Evolutionary conservation across 2,888 invertebrate species (phyloP).

Genomic region (Diaprepes abbreviatus): DNA sequence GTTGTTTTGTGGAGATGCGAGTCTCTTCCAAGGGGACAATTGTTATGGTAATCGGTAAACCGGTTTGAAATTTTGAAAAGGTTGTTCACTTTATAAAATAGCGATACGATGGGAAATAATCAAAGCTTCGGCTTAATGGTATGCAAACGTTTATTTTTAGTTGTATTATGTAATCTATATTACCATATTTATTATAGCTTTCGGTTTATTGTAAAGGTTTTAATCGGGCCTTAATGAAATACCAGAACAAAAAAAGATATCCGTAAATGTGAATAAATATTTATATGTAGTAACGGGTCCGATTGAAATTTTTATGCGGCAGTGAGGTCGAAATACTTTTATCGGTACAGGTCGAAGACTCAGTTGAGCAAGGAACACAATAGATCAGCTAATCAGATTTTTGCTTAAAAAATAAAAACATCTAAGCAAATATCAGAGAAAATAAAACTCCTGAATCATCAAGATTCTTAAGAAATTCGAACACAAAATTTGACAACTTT

Average conservation of each 20-base stretch:
- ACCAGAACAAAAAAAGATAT: conserved; percentile 37
- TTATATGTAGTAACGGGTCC: conserved; percentile 30
- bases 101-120: conserved; percentile 59
- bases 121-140: conserved; percentile 52
- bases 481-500: too few species aligned
- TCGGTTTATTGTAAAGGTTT: conserved; percentile 42
- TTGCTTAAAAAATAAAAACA: too few species aligned
- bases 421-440: too few species aligned
- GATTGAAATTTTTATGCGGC: conserved; percentile 18
- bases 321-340: not conserved
- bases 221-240: conserved; percentile 45
- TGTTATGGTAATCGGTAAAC: conserved; percentile 67
- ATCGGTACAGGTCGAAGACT: not conserved
- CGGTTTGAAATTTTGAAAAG: conserved; percentile 67
- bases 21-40: conserved; percentile 63
- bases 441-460: too few species aligned
- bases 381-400: too few species aligned
- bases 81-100: conserved; percentile 67
- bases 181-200: conserved; percentile 59
- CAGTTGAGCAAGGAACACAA: too few species aligned
- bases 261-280: conserved; percentile 21
- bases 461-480: too few species aligned
- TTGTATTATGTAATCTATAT: conserved; percentile 62
- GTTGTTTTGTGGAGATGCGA: conserved; percentile 64
- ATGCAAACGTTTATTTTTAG: conserved; percentile 60